Percentiles rank a stretch among this genome's conserved stretches.
Evolutionary conservation across 2,113 vertebrate genomes (phyloP).

Genomic region (Australoheros scitulus): DNA sequence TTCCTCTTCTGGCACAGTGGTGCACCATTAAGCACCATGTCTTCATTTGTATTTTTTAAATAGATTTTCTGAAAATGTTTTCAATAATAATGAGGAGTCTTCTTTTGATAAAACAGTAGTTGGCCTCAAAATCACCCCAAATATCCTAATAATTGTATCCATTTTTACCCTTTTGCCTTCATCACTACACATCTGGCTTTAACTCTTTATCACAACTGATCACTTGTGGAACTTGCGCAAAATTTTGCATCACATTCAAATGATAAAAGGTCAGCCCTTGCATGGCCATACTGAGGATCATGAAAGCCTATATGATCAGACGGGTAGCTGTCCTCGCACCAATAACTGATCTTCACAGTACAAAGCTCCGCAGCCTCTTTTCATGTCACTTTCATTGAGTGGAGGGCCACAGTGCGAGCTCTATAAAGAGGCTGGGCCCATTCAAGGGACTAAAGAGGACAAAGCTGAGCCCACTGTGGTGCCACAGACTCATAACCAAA

Average conservation of each 20-base stretch:
- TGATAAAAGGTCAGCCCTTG: conserved; percentile 51
- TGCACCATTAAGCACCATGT: background rate
- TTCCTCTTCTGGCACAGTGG: background rate
- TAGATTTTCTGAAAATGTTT: background rate
- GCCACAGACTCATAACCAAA: conserved; percentile 68
- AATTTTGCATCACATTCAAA: conserved; percentile 12
- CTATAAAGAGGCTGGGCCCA: conserved; percentile 74
- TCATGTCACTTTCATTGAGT: conserved; percentile 82
- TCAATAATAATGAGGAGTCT: background rate
- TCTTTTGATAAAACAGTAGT: background rate
- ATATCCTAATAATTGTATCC: background rate
- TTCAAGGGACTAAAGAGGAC: conserved; percentile 79
- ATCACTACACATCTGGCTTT: conserved; percentile 1
- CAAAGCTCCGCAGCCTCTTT: conserved; percentile 82
- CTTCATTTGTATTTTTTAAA: background rate
- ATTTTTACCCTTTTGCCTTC: background rate
- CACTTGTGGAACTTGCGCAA: conserved; percentile 15
- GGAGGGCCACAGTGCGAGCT: conserved; percentile 70
- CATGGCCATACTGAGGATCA: conserved; percentile 68
- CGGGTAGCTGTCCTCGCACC: conserved; percentile 65
- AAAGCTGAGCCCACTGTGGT: conserved; percentile 68
- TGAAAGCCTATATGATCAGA: conserved; percentile 80
- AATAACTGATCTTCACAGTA: conserved; percentile 82
- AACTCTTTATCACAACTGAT: background rate
- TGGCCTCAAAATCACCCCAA: background rate